phyloP scores from a whole-genome alignment of 2,888 invertebrate species.

The Sabellastarte sp. region DNA sequence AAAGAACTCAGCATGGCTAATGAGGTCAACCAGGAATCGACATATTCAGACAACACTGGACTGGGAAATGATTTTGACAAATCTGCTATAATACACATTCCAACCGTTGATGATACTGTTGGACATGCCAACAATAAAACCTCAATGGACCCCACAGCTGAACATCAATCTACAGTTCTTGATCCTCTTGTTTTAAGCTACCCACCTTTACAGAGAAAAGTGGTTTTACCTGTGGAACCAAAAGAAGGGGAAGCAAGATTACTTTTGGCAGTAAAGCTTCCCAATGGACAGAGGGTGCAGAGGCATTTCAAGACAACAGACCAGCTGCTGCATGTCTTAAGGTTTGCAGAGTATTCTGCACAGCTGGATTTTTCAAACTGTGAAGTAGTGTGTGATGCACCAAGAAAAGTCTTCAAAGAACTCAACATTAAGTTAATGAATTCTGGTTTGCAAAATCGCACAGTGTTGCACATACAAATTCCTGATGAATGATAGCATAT shows the following conservation, averaged over 20 bases:
- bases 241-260: neutral
- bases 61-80: neutral
- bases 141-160: neutral
- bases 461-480: neutral
- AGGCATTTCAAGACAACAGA: neutral
- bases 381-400: neutral
- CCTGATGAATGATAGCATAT: no score
- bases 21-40: neutral
- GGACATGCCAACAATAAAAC: neutral
- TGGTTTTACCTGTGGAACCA: neutral
- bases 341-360: neutral
- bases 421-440: neutral
- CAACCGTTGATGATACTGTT: neutral
- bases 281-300: neutral
- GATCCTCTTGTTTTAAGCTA: neutral
- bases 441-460: neutral
- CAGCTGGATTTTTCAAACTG: neutral
- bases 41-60: no score
- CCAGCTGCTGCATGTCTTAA: neutral
- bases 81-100: neutral
- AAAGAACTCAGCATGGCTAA: neutral
- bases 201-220: neutral
- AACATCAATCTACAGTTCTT: neutral
- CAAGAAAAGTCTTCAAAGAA: neutral
- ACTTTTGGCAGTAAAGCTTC: neutral